These are phyloP conservation scores for Dusona sp. DNA, from an alignment of 2,888 invertebrate species.

Conservation along the genomic window DNA sequence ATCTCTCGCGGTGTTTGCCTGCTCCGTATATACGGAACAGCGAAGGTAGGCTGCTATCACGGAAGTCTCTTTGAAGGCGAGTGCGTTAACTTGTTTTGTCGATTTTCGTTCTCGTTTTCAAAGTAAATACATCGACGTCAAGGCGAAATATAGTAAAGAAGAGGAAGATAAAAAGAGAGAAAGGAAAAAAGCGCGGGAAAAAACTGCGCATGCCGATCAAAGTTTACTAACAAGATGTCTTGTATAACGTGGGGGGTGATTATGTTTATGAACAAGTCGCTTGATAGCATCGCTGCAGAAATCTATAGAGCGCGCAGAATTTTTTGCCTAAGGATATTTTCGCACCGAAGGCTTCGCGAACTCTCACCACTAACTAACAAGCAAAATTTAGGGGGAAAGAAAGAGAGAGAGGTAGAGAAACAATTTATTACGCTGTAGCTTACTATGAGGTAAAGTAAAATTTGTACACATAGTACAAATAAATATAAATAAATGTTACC, in stretches of 20 bases:
- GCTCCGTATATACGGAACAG: not conserved
- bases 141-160: not conserved
- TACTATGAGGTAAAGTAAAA: not conserved
- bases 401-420: not conserved
- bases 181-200: not conserved
- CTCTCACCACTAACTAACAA: not conserved
- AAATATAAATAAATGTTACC: not conserved
- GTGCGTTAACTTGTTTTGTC: conserved; percentile 32
- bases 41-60: not conserved
- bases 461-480: not conserved
- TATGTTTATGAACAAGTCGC: conserved; percentile 27
- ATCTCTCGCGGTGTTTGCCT: conserved; percentile 35
- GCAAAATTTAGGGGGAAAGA: not conserved
- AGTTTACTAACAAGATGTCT: conserved; percentile 48
- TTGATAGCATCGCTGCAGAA: not conserved
- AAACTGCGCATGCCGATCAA: conserved; percentile 5
- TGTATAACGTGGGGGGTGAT: conserved; percentile 10
- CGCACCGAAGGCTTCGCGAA: not conserved
- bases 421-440: too few relatives aligned
- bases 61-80: conserved; percentile 45
- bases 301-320: not conserved
- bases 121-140: conserved; percentile 20
- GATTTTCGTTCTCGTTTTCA: conserved; percentile 25
- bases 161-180: not conserved
- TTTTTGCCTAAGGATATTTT: conserved; percentile 1